Base-by-base conservation (phyloP, 2,888 invertebrate species). In the Syritta pipiens region DNA sequence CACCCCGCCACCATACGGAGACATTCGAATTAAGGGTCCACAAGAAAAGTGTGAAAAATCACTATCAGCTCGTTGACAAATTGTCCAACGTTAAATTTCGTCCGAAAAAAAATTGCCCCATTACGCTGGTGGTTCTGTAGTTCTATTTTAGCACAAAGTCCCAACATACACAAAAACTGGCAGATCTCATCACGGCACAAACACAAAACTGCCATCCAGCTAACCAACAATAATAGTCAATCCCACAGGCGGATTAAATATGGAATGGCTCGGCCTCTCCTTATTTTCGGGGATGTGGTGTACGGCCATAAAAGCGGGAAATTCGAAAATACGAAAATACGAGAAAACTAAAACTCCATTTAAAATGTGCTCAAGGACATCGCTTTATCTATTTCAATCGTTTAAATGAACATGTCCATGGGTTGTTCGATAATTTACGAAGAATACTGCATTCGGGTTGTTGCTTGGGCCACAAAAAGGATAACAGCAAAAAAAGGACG, bases 61-160 rank as follows among this genome's bases (percentile, higher is more conserved):
- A 71, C 76, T 76, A 76, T 76, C 76, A 76, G 76, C 71, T 44
- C 62, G 76, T 76, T 76, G 76, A 76, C 76, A 76, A 76, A 76
- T 76, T 63, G 76, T 71, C 76, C 51, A 44, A 49, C 76, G 71
- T 76, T 71, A 69, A 76, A 76, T 51, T 63, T 49, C 49, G 49
- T 28, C 37, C 69, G 30, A 49, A 40, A 76, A 76, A 62, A 76
- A 76, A 76, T 76, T 76, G 76, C 62, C 57, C 76, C 63, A 71
- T 76, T 76, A 76, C 35, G 53, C 30, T 57, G 30, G 51, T 46
- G 35, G n/a, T n/a, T 53, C 53, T 68, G 69, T 22, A 71, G 62
- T 69, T 62, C 42, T 28, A 32, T 76, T 60, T 62, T 32, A 51
- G 32, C 30, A 59, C 19, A 69, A 53, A 30, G 28, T 53, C 37